Base-by-base conservation (phyloP, 2,888 invertebrate genomes). In the Coelopa pilipes region DNA sequence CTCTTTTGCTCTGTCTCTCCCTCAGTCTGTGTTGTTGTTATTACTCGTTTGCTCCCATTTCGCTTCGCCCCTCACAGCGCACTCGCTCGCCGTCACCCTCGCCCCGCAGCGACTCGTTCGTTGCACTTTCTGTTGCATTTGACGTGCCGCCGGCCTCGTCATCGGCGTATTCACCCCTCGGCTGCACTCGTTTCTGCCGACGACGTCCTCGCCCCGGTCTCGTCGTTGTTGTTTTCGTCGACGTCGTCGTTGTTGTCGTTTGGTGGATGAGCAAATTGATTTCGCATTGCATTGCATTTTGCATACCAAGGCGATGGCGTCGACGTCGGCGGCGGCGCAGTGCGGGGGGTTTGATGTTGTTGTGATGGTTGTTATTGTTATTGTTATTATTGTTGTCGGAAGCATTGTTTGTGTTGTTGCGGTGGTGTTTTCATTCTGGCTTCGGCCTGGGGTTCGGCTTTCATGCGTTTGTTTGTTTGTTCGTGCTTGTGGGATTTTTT, bases 71-170 rank as follows among this genome's bases (percentile, higher is more conserved):
- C 24, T 34, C 34, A 34, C 34, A 4, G 2, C 34, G 34, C 34
- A 34, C 34, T 19, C 12, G 19, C 71, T 55, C 21, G 24, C 21
- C 4, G 15, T 62, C 34, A 24, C 50, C 34, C 60, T 67, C 19
- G 17, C 47, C 19, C 46, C 46, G 10, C 19, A 12, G n/a, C 57
- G 59, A 17, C 19, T 53, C 55, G 73, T 68, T 68, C 69, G 63
- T 66, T 73, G 69, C 73, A 73, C 69, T 67, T 73, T 73, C 55
- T 47, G 62, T 73, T 73, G 62, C 73, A 73, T 73, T 24, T 66
- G 49, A 53, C 66, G 63, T 24, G 68, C 62, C 53, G 74, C 9
- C 24, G 53, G 46, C 55, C 7, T 21, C 34, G 21, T 13, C 19
- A 50, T 10, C 17, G 57, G 57, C 59, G 24, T 34, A 34, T 11